A percentile compares a stretch with the other conserved stretches of the same genome.
phyloP scores from a whole-genome alignment of 2,797 vertebrate species.

The Gadopsis marmoratus region DNA sequence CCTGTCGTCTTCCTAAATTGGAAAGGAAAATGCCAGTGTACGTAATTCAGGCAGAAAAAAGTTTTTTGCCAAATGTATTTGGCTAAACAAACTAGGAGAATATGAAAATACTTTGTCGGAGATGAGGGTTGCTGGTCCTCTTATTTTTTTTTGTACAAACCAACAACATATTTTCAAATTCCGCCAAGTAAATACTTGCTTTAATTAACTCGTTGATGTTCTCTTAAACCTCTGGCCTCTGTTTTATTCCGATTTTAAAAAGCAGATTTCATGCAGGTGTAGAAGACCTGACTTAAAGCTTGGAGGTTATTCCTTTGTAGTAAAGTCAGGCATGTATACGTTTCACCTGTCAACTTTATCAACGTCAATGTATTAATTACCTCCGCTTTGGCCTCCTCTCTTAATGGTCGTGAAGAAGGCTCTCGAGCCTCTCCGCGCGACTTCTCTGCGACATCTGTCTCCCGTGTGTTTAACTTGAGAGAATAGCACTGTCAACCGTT shows the following conservation, averaged over 20 bases:
- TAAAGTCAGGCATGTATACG: constrained; percentile 63
- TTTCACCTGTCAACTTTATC: constrained; percentile 66
- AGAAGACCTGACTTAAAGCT: not conserved
- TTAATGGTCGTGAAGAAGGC: constrained; percentile 51
- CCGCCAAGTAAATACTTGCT: not conserved
- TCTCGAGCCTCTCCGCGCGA: not conserved
- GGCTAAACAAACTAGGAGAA: not conserved
- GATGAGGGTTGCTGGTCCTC: not conserved
- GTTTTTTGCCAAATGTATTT: not conserved
- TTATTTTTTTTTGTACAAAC: not conserved
- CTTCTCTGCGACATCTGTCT: constrained; percentile 62
- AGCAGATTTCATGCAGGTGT: not conserved
- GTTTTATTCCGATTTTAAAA: constrained; percentile 16
- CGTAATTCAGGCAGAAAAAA: not conserved
- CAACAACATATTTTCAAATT: not conserved
- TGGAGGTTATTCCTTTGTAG: not conserved
- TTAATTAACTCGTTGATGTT: constrained; percentile 32
- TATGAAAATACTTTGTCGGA: not conserved
- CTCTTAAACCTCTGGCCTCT: not conserved
- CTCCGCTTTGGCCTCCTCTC: constrained; percentile 43
- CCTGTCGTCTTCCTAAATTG: not conserved
- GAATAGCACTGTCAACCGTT: constrained; percentile 72
- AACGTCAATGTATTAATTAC: constrained; percentile 57
- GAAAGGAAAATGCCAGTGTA: not conserved
- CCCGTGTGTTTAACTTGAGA: constrained; percentile 65